Conservation (phyloP, 2,888 invertebrate species). For the Rotaria socialis region DNA sequence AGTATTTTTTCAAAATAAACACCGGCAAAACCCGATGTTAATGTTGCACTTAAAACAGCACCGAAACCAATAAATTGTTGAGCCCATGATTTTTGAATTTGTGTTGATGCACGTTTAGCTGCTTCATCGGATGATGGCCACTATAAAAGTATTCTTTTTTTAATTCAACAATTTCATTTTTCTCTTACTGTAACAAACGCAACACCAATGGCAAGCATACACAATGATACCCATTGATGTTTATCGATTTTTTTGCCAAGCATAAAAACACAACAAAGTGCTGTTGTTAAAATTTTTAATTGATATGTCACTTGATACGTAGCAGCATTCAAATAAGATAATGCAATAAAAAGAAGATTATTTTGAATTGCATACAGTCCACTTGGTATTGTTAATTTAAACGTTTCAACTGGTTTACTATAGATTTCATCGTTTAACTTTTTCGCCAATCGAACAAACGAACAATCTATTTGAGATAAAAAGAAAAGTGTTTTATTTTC, state of each 20-base stretch:
- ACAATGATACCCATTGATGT: conserved; percentile 81
- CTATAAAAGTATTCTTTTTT: not conserved
- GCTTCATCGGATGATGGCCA: not conserved
- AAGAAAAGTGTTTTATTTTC: no score
- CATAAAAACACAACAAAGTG: conserved; percentile 85
- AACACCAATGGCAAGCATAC: conserved; percentile 73
- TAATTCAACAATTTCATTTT: not conserved
- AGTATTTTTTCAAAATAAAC: conserved; percentile 64
- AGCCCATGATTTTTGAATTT: not conserved
- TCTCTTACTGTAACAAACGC: conserved; percentile 59
- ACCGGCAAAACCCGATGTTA: conserved; percentile 64
- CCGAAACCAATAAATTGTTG: conserved; percentile 57
- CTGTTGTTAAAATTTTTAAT: conserved; percentile 89
- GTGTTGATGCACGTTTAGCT: not conserved
- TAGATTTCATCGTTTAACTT: conserved; percentile 50
- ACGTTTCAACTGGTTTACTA: conserved; percentile 39
- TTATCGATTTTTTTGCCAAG: conserved; percentile 71
- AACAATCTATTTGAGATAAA: not conserved
- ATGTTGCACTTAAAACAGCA: conserved; percentile 61
- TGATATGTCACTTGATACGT: conserved; percentile 76
- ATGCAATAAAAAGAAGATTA: conserved; percentile 62
- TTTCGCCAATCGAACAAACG: not conserved
- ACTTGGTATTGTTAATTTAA: conserved; percentile 50
- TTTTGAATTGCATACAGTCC: conserved; percentile 62
- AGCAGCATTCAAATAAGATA: conserved; percentile 62